Evolutionary conservation across 2,888 invertebrate species (phyloP).

Genomic region (Limnephilus lunatus): DNA sequence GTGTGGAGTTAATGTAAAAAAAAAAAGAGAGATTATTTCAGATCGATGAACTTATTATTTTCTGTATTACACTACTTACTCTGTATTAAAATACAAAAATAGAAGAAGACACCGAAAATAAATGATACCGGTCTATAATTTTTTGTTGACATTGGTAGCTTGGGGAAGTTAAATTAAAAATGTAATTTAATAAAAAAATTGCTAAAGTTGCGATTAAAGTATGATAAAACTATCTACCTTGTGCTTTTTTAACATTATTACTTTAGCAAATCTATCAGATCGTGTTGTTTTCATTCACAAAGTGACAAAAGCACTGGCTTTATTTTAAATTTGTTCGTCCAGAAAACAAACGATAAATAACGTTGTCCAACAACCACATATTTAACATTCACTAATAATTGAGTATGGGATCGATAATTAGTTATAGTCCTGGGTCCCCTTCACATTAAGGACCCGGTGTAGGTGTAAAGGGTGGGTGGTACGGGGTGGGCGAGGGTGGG

Average conservation of each 20-base stretch:
- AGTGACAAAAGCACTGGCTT: background rate
- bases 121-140: too few relatives aligned
- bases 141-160: too few relatives aligned
- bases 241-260: background rate
- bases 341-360: conserved; percentile 7
- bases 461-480: background rate
- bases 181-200: too few relatives aligned
- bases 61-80: too few relatives aligned
- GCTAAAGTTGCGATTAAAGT: too few relatives aligned
- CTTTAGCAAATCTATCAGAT: background rate
- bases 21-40: too few relatives aligned
- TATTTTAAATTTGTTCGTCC: background rate
- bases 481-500: background rate
- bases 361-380: conserved; percentile 43
- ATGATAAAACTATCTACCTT: background rate
- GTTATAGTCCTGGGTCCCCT: conserved; percentile 56
- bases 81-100: too few relatives aligned
- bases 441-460: conserved; percentile 68
- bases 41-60: too few relatives aligned
- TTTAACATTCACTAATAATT: conserved; percentile 57
- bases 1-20: too few relatives aligned
- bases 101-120: too few relatives aligned
- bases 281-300: background rate
- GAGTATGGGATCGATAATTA: conserved; percentile 60
- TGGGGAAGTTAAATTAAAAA: too few relatives aligned